Percentiles rank a stretch among this genome's conserved stretches.
phyloP scores from a whole-genome alignment of 64 coral and sea anemone genomes.

The Pocillopora damicornis region DNA sequence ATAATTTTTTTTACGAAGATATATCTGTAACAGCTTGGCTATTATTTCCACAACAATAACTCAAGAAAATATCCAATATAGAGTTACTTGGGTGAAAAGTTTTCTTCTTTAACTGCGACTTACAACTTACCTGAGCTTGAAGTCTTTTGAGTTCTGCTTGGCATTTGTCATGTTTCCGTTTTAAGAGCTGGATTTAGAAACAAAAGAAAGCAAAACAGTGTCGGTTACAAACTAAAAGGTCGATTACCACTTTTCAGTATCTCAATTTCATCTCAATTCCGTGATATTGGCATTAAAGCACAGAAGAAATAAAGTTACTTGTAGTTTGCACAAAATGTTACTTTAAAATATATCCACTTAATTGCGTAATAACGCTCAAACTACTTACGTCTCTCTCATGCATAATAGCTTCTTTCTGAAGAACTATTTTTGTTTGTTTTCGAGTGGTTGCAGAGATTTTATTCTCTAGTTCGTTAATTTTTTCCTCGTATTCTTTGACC shows the following conservation, averaged over 20 bases:
- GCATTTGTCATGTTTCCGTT: slow-evolving; percentile 31
- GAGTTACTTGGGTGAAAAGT: neutral
- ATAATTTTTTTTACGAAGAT: too few relatives aligned
- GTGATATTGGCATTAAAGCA: too few relatives aligned
- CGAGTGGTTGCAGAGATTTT: neutral
- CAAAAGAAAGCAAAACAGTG: neutral
- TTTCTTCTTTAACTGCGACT: neutral
- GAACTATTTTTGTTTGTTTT: slow-evolving; percentile 16
- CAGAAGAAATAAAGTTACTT: too few relatives aligned
- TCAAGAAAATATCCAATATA: neutral
- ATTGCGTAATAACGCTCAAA: too few relatives aligned
- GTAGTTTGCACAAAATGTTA: too few relatives aligned
- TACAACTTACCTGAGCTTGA: slow-evolving; percentile 2
- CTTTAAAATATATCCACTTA: too few relatives aligned
- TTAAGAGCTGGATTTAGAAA: slow-evolving; percentile 13
- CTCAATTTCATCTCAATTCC: too few relatives aligned
- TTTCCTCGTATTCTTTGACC: neutral
- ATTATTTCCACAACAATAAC: too few relatives aligned
- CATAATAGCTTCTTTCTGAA: slow-evolving; percentile 28
- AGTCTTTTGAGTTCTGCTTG: slow-evolving; percentile 15
- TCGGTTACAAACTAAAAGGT: neutral
- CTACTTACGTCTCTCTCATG: slow-evolving; percentile 35
- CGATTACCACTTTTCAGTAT: neutral
- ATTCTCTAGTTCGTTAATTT: slow-evolving; percentile 12
- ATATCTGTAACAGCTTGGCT: too few relatives aligned